Evolutionary conservation across 2,888 invertebrate species (phyloP).

Genomic region (Ommatoiulus sabulosus): DNA sequence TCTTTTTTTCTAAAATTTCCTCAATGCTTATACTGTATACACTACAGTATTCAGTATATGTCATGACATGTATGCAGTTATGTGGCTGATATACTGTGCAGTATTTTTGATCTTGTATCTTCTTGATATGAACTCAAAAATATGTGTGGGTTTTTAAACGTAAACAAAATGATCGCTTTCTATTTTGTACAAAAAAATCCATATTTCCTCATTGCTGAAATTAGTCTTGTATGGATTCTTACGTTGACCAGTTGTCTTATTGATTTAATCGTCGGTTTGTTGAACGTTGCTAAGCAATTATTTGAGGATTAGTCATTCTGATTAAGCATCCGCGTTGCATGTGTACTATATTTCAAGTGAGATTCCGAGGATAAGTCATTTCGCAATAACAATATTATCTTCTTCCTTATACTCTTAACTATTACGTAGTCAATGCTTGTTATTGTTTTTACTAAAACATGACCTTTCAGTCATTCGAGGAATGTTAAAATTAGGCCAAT

Average conservation of each 20-base stretch:
- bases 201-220: not conserved
- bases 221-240: not conserved
- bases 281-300: slow-evolving; percentile 47
- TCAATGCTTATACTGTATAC: not conserved
- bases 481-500: not conserved
- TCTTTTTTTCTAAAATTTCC: not conserved
- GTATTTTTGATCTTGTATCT: not conserved
- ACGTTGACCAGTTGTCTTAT: slow-evolving; percentile 1
- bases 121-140: not conserved
- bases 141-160: not conserved
- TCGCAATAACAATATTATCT: not conserved
- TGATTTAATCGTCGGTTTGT: slow-evolving; percentile 41
- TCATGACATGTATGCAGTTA: too few relatives aligned
- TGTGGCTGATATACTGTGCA: too few relatives aligned
- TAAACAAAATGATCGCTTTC: not conserved
- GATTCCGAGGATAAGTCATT: slow-evolving; percentile 15
- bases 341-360: not conserved
- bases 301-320: slow-evolving; percentile 31
- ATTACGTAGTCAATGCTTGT: not conserved
- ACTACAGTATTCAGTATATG: too few relatives aligned
- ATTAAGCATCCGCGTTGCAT: slow-evolving; percentile 1
- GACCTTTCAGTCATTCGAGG: not conserved
- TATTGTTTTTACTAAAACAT: not conserved
- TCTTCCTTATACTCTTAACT: not conserved
- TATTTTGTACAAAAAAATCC: not conserved